These are phyloP conservation scores for Leptosomus discolor DNA, from an alignment of 2,113 vertebrate genomes.

Conservation along the genomic window DNA sequence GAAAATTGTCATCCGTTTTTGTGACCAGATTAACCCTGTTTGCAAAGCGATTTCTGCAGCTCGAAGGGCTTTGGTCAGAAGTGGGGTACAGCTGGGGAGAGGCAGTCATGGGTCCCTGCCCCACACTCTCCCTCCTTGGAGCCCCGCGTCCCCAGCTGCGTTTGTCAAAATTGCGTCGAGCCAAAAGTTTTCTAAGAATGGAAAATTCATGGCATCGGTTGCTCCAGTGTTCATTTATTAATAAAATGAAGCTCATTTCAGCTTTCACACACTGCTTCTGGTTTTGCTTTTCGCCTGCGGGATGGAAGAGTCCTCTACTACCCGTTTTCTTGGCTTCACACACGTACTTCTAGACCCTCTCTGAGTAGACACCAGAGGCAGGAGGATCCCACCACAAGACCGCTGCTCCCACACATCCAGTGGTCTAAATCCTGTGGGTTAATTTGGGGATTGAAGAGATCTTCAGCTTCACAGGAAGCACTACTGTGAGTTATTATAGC, in stretches of 20 bases:
- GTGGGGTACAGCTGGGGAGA: too few relatives aligned
- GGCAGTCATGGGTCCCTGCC: neutral
- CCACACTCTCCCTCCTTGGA: fast-evolving
- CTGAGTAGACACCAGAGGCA: neutral
- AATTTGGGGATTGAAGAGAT: neutral
- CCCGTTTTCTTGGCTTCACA: neutral
- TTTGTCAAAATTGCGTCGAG: neutral
- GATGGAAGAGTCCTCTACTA: neutral
- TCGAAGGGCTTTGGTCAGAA: neutral
- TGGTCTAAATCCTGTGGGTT: neutral
- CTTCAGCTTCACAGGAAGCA: neutral
- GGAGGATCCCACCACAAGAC: neutral
- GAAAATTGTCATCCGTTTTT: neutral
- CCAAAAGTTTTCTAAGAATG: neutral
- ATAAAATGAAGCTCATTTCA: neutral
- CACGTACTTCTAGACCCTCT: neutral
- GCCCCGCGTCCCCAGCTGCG: fast-evolving
- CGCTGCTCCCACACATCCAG: fast-evolving
- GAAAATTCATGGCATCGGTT: neutral
- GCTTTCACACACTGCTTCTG: neutral
- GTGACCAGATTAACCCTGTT: neutral
- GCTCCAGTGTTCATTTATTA: neutral
- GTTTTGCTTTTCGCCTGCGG: neutral
- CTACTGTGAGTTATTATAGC: neutral
- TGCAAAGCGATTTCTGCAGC: neutral